Base-by-base conservation (phyloP, 2,113 vertebrate genomes). In the Malurus melanocephalus region DNA sequence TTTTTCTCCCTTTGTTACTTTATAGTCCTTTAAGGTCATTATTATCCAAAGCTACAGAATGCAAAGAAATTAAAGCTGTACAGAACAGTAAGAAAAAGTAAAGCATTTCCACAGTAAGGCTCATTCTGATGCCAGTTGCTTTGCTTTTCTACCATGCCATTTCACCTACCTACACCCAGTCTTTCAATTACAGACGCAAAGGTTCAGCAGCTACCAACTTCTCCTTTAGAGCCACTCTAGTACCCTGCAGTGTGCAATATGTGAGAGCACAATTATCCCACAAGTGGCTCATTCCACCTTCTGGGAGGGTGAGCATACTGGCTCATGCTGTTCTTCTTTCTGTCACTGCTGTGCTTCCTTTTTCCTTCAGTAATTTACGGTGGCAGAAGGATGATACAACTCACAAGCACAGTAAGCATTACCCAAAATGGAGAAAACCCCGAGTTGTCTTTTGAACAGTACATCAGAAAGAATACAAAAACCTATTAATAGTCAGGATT, bases 141-240 rank as follows among this genome's bases (percentile, higher is more conserved):
- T 33, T 85, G 65, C 83, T 92, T 40, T 85, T 48, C 72, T 74
- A 43, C 64, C 27, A 35, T 1, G 11, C 71, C 52, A 55, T 78
- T 74, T 92, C 87, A 85, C 49, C 66, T 85, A 84, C 86, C 77
- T 76, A 90, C 88, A 92, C 77, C 68, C 45, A 87, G 49, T 28
- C 72, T 92, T 93, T 85, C 42, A 74, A 53, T 66, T 33, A 48
- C 1, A 1, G 59, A 67, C 65, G 66, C n/a, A 74, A 91, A 68
- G 1, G 7, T 80, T 42, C 68, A n/a, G 65, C 57, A 72, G 46
- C 78, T 42, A 80, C 77, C 68, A 92, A 45, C 38, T 77, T 92
- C 71, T 85, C 35, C 62, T 74, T 89, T 22, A 71, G 5, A 5
- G 51, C 2, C 2, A 0, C 60, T 69, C 79, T 28, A 85, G 65